Evolutionary conservation across 2,113 vertebrate genomes (phyloP), one percentile per base, ranked within the genome.

Genomic region (Calidris pygmaea): DNA sequence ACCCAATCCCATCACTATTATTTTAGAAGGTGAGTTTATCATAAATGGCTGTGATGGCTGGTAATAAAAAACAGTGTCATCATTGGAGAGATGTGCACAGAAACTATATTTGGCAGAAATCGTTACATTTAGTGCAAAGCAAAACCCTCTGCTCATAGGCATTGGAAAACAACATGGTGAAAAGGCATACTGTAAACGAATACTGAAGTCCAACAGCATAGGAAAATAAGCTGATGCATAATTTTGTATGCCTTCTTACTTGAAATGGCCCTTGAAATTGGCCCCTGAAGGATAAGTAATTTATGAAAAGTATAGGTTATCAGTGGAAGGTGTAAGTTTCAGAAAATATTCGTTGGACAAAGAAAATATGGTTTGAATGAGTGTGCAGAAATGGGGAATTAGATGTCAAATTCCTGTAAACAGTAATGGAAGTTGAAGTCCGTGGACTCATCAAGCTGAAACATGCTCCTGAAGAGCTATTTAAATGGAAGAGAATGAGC

Each of bases 1-100:
- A 90, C 98, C 98, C 41, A 99, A 99, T 93, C 98, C 98, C 22
- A 98, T 99, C 87, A 99, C 98, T 41, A 98, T 99, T 93, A 98
- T 99, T 89, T 96, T 99, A 95, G 99, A 99, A 97, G 98, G 98
- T 99, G 92, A 98, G 97, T 74, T 84, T 58, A 30, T 76, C 8
- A 8, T 56, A 48, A 50, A 53, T 50, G 9, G 21, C 75, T 50
- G 18, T 35, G 14, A n/a, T 62, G 34, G 21, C 21, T 72, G 1
- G 8, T 50, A 58, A 30, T 56, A 18, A 41, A 60, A 39, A 77
- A 56, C 23, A 6, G 4, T 5, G 8, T 70, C 1, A 12, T 29
- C 20, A 86, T 90, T 12, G 11, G 34, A 56, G 56, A 47, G 9
- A 13, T 39, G 6, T 43, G 20, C 63, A 9, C 34, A 85, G 37